These are phyloP conservation scores for Atrina japonica DNA, from an alignment of 2,888 invertebrate genomes.

Conservation along the genomic window DNA sequence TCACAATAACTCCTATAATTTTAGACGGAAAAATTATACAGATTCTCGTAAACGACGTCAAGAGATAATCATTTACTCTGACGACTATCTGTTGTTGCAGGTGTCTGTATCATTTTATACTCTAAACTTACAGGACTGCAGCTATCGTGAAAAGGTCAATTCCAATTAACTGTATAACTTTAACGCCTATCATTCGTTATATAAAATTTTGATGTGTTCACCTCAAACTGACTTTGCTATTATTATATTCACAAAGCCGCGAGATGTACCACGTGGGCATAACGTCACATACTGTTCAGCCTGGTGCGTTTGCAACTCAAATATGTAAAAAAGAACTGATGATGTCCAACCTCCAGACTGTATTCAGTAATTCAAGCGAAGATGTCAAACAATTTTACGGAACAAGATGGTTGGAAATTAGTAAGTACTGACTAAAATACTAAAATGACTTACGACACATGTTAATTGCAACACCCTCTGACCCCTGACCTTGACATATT, in stretches of 20 bases:
- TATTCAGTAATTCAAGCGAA: slow-evolving; percentile 62
- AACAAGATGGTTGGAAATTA: neutral
- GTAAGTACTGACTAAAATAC: neutral
- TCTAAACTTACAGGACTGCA: no score
- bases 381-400: slow-evolving; percentile 50
- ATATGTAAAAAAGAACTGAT: slow-evolving; percentile 44
- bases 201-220: neutral
- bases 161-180: no score
- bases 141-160: no score
- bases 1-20: no score
- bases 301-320: slow-evolving; percentile 58
- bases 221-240: neutral
- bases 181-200: no score
- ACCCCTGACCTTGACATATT: no score
- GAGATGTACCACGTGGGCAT: slow-evolving; percentile 43
- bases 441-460: neutral
- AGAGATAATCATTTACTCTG: no score
- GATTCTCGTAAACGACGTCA: no score
- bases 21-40: no score
- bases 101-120: no score
- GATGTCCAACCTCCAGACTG: slow-evolving; percentile 54
- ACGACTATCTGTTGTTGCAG: no score
- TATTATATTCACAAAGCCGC: slow-evolving; percentile 22
- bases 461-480: no score
- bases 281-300: slow-evolving; percentile 57